Conservation (phyloP, 2,888 invertebrate genomes). For the Sphaerophoria rueppellii region DNA sequence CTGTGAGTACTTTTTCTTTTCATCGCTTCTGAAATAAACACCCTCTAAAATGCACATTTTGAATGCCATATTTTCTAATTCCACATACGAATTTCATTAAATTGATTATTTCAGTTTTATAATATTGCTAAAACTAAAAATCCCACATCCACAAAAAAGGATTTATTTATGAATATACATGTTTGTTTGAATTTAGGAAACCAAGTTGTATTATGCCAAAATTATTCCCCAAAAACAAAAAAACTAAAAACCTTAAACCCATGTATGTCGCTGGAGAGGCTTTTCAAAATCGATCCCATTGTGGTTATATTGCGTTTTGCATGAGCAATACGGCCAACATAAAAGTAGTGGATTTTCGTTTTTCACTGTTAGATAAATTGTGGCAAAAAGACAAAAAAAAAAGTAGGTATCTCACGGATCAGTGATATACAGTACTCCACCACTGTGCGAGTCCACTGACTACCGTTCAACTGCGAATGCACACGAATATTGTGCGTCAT, state of each 20-base stretch:
- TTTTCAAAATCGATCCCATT: constrained; percentile 12
- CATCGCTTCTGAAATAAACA: not conserved
- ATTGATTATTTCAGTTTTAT: constrained; percentile 5
- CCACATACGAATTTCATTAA: not conserved
- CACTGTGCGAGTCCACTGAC: too few species aligned
- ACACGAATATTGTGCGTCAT: not conserved
- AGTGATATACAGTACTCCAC: not conserved
- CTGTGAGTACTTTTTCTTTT: not conserved
- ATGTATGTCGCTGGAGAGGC: not conserved
- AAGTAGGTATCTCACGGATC: constrained; percentile 41
- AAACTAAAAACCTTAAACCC: not conserved
- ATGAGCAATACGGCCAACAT: not conserved
- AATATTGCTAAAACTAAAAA: not conserved
- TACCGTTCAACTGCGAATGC: too few species aligned
- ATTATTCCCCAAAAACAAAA: not conserved
- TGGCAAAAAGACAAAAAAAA: not conserved
- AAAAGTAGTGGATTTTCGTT: constrained; percentile 7
- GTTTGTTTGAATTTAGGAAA: constrained; percentile 52
- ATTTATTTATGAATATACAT: not conserved
- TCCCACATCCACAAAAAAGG: constrained; percentile 38
- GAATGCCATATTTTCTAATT: not conserved
- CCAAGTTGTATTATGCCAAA: constrained; percentile 43
- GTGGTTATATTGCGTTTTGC: constrained; percentile 15
- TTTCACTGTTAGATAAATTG: constrained; percentile 14
- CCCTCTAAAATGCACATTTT: not conserved